Conservation (phyloP, 2,797 vertebrate genomes). For the Anabacerthia variegaticeps region DNA sequence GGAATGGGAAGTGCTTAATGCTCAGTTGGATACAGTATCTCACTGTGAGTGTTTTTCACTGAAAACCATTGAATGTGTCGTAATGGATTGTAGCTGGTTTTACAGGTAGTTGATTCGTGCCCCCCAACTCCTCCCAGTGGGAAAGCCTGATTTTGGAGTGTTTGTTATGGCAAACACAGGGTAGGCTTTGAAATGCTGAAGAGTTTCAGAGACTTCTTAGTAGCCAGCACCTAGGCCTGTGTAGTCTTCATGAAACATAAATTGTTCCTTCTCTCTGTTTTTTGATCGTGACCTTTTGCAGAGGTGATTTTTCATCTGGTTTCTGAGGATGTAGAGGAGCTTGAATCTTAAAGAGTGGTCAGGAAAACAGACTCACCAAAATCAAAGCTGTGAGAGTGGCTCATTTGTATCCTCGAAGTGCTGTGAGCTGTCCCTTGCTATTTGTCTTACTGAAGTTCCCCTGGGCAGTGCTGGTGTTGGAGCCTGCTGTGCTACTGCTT, state of each 20-base stretch:
- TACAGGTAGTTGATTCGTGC: not conserved
- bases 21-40: not conserved
- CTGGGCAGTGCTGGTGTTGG: not conserved
- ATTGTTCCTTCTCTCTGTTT: not conserved
- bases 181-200: not conserved
- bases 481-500: not conserved
- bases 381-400: not conserved
- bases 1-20: conserved; percentile 21
- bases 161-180: not conserved
- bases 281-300: not conserved
- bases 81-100: not conserved
- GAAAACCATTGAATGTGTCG: not conserved
- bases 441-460: not conserved
- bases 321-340: not conserved
- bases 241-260: not conserved
- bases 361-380: not conserved
- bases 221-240: not conserved
- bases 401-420: not conserved
- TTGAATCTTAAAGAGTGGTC: not conserved
- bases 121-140: not conserved
- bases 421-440: not conserved
- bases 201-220: not conserved
- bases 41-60: not conserved
- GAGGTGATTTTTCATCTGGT: not conserved
- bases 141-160: not conserved